These are phyloP conservation scores for Cranoglanis bouderius DNA, from an alignment of 2,113 vertebrate species.

Conservation along the genomic window DNA sequence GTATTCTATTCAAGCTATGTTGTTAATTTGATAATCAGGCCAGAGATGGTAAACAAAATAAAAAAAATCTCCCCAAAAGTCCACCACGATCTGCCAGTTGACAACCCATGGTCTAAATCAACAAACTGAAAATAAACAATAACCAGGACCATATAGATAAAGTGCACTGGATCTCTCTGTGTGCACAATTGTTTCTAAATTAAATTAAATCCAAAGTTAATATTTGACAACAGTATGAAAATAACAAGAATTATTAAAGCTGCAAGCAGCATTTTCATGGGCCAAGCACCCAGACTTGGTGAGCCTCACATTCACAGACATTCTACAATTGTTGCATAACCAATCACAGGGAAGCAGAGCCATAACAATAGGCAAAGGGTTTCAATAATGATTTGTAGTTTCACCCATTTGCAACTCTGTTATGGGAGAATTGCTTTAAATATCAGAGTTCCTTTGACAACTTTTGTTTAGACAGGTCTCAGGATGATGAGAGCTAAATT, in stretches of 20 bases:
- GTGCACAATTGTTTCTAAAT: not conserved
- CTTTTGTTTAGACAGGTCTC: too few species aligned
- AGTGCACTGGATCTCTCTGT: not conserved
- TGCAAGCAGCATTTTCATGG: too few species aligned
- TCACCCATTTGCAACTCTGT: too few species aligned
- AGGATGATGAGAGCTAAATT: too few species aligned
- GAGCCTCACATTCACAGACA: too few species aligned
- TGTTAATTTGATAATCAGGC: not conserved
- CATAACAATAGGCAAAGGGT: too few species aligned
- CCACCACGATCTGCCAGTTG: not conserved
- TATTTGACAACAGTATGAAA: not conserved
- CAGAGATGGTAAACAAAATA: not conserved
- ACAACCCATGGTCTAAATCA: not conserved
- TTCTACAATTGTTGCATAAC: too few species aligned
- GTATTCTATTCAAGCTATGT: not conserved
- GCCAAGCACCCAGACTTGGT: too few species aligned
- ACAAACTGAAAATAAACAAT: not conserved
- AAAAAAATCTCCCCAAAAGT: not conserved
- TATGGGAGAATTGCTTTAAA: too few species aligned
- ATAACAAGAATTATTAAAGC: not conserved
- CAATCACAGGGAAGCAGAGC: too few species aligned
- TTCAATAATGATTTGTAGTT: too few species aligned
- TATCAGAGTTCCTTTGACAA: not conserved
- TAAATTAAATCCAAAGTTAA: too few species aligned
- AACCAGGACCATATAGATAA: not conserved